A percentile compares a stretch with the other conserved stretches of the same genome.
These are phyloP conservation scores for Setipinna tenuifilis DNA, from an alignment of 2,797 vertebrate species.

Conservation along the genomic window DNA sequence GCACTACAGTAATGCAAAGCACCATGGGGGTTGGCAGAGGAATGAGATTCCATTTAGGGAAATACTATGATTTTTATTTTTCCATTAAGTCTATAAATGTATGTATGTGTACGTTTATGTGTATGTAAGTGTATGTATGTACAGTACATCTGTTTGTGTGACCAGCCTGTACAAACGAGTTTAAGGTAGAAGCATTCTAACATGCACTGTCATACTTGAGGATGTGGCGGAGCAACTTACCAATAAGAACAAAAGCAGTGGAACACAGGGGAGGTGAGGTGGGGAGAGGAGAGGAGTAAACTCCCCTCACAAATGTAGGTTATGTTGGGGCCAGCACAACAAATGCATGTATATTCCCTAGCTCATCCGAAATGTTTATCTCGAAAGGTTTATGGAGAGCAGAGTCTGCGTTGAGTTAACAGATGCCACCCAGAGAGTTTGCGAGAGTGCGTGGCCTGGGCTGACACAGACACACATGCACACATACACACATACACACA, in stretches of 20 bases:
- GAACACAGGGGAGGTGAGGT: background rate
- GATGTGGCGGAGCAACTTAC: too few species aligned
- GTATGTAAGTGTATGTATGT: too few species aligned
- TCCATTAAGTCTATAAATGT: too few species aligned
- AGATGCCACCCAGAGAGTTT: constrained; percentile 7
- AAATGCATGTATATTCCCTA: background rate
- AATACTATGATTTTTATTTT: too few species aligned
- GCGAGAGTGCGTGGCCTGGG: background rate
- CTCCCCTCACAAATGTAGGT: background rate
- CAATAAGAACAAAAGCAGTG: background rate
- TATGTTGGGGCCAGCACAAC: background rate
- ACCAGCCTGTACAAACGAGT: too few species aligned
- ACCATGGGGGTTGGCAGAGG: too few species aligned
- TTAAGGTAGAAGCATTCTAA: too few species aligned
- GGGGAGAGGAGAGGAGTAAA: background rate
- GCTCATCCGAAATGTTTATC: constrained; percentile 18
- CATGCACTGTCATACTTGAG: too few species aligned
- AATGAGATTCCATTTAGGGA: too few species aligned
- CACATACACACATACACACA: background rate
- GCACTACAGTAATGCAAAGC: too few species aligned
- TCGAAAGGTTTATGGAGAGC: background rate
- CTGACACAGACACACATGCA: background rate
- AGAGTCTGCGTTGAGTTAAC: background rate
- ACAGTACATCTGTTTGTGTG: too few species aligned
- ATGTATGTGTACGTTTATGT: too few species aligned